Percentiles rank a stretch among this genome's conserved stretches.
phyloP scores from a whole-genome alignment of 2,797 vertebrate species.

The Phrynocephalus guinanensis region DNA sequence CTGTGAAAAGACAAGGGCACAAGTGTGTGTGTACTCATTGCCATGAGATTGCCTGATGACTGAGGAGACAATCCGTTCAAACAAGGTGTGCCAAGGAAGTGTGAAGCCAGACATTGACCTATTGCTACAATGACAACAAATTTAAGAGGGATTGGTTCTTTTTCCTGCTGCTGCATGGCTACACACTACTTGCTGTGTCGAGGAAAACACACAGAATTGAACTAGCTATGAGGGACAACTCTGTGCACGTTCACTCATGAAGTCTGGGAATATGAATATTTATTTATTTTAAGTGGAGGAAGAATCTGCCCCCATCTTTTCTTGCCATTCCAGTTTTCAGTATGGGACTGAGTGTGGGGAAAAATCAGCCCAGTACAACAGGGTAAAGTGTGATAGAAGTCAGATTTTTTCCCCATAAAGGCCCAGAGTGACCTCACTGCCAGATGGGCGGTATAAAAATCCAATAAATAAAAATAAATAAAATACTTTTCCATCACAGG shows the following conservation, averaged over 20 bases:
- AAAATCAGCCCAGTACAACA: neutral
- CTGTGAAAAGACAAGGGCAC: conserved; percentile 77
- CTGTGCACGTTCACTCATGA: neutral
- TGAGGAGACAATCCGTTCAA: conserved; percentile 64
- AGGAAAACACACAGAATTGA: neutral
- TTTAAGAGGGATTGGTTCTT: conserved; percentile 67
- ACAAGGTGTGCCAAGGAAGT: conserved; percentile 71
- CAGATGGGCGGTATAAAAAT: too few relatives aligned
- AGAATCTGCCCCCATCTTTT: neutral
- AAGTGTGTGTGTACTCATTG: conserved; percentile 76
- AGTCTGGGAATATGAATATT: neutral
- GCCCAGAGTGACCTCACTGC: too few relatives aligned
- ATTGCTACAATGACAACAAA: conserved; percentile 70
- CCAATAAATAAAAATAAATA: too few relatives aligned
- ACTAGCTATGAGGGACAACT: neutral
- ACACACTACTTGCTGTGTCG: neutral
- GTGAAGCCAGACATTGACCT: conserved; percentile 68
- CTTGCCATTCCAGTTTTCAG: neutral
- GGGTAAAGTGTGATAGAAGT: neutral
- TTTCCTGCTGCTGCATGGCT: fast-evolving
- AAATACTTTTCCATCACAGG: too few relatives aligned
- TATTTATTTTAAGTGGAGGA: neutral
- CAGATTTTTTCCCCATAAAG: neutral
- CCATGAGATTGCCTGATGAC: conserved; percentile 73
- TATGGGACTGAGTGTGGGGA: neutral